Evolutionary conservation across 1,140 invertebrate genomes (phyloP), one percentile per base, ranked within the genome.

Genomic region (Drosophila subpulchrella): DNA sequence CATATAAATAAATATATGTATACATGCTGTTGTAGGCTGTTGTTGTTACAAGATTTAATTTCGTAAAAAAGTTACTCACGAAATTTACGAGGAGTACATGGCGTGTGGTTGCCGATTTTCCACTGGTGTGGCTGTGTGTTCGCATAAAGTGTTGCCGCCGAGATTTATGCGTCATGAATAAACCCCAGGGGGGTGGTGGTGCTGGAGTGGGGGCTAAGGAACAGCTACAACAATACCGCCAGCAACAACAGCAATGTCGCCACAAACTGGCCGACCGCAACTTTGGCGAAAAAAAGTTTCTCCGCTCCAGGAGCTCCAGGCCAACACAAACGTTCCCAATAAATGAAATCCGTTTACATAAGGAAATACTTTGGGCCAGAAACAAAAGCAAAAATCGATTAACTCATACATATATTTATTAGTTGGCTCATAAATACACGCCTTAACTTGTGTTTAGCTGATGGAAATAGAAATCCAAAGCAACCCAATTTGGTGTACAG

Each of bases 141-240:
- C 81, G 81, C 85, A 90, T 90, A 90, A 90, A 89, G 85, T 90
- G 81, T 85, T 90, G 78, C 81, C 74, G 63, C 53, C 54, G 62
- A 90, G 84, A 89, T 89, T 89, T 89, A 89, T 89, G 84, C 85
- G 62, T 84, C 84, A 89, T 89, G 85, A 89, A 89, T 89, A 89
- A 88, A 66, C 84, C 77, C 84, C 68, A 71, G 72, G 82, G 72
- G 75, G 68, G 55, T 27, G 58, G 62, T 36, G 30, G 24, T 59
- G 62, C 30, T 34, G 54, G 44, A 30, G 17, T 54, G 51, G 36
- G 24, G 61, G 48, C 58, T 27, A 51, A 70, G 68, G 54, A 58
- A 78, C 56, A 54, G 36, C 70, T 4, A 27, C 55, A 71, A 55
- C 70, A 53, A 59, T 55, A 54, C 57, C 44, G 44, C 41, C 74